Base-by-base conservation (phyloP, 2,113 vertebrate species). In the Gasterosteus nipponicus region DNA sequence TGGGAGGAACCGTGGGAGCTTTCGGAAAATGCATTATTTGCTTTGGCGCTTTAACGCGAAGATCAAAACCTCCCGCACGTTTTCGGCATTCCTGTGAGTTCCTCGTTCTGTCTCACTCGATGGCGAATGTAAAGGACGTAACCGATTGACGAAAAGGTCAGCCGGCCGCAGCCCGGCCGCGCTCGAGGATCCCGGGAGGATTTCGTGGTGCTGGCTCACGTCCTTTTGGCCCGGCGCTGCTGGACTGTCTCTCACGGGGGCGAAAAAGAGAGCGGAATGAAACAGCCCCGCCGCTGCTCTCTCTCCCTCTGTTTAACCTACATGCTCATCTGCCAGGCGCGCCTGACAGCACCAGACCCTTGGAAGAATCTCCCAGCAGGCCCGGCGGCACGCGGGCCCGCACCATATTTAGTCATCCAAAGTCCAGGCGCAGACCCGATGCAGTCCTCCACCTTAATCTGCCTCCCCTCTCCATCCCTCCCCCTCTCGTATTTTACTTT, bases 351-450 rank as follows among this genome's bases (percentile, higher is more conserved):
- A 83, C 81, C 88, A 87, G 84, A 89, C 73, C 69, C 84, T 65
- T 62, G 76, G 73, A 85, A 79, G 77, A 90, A 79, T 87, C 84
- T 85, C 84, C 83, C 85, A 73, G 85, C 81, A 79, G 80, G 83
- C 84, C 72, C 58, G 49, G 82, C 78, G 16, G 86, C 81, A 76
- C 80, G 54, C 60, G 76, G 77, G 60, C n/a, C 84, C 68, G 63
- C 85, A 82, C 93, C 93, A 92, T 93, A 92, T 93, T 93, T 93
- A 92, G 93, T 91, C 90, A 93, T 91, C 58, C 75, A 61, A 62
- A 74, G 81, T 75, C 71, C 82, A 80, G 82, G 83, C 81, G 60
- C 78, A 82, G 82, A 79, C 77, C 85, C 85, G 46, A 39, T 56
- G 70, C 75, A 41, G 84, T 78, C 85, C 77, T 85, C 69, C 58